phyloP scores from a whole-genome alignment of 2,888 invertebrate species.

The Gymnosoma rotundatum region DNA sequence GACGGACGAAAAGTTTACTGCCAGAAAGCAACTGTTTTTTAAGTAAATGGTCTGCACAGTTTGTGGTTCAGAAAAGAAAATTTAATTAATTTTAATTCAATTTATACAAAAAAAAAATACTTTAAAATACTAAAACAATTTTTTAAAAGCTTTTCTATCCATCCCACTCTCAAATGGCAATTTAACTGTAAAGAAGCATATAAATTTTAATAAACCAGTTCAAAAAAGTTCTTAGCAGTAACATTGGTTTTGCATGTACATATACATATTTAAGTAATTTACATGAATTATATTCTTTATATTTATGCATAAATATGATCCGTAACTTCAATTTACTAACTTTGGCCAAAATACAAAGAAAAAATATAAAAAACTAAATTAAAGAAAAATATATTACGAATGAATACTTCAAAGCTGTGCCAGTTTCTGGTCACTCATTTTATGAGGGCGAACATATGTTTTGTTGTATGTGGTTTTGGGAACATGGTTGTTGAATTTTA shows the following conservation, averaged over 20 bases:
- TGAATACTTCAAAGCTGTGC: too few relatives aligned
- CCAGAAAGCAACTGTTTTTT: slow-evolving; percentile 15
- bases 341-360: too few relatives aligned
- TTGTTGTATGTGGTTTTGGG: slow-evolving; percentile 27
- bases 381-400: too few relatives aligned
- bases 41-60: slow-evolving; percentile 22
- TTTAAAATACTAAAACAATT: slow-evolving; percentile 11
- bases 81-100: too few relatives aligned
- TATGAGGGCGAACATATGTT: not conserved
- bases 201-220: not conserved
- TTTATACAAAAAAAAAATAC: too few relatives aligned
- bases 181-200: not conserved
- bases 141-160: slow-evolving; percentile 2
- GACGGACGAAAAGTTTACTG: not conserved
- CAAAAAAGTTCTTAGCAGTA: too few relatives aligned
- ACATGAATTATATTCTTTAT: too few relatives aligned
- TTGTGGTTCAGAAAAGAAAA: slow-evolving; percentile 6
- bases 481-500: slow-evolving; percentile 49
- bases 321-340: too few relatives aligned
- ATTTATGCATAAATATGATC: too few relatives aligned
- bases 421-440: not conserved
- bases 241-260: too few relatives aligned
- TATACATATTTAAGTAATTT: too few relatives aligned
- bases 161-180: not conserved
- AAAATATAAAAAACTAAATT: too few relatives aligned